Percentiles rank a stretch among this genome's conserved stretches.
Conservation (phyloP, 30 jellyfish, hydroid and myxozoan species). For the Cassiopea andromeda region DNA sequence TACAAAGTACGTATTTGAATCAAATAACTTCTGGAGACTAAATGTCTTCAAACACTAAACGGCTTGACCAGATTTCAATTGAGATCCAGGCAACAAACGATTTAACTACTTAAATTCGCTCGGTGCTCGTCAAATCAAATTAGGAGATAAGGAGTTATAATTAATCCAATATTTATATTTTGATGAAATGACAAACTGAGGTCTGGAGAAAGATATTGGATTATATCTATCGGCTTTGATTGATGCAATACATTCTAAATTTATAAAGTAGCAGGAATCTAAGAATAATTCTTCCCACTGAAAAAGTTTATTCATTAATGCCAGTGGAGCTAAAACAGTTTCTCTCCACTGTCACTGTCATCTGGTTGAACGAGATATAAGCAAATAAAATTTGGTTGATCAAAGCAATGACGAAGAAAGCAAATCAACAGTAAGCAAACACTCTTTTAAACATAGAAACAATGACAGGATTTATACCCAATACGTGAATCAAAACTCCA, state of each 20-base stretch:
- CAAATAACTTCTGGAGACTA: background rate
- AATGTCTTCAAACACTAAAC: background rate
- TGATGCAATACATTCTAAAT: background rate
- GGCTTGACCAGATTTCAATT: background rate
- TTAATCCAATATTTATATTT: background rate
- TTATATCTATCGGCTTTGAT: background rate
- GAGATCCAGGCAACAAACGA: slow-evolving; percentile 5
- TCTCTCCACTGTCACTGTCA: no score
- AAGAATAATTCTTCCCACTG: background rate
- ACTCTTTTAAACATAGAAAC: no score
- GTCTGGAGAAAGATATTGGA: background rate
- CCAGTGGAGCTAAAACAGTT: no score
- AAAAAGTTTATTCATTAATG: no score
- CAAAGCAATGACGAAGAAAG: no score
- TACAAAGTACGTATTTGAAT: background rate
- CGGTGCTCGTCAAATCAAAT: background rate
- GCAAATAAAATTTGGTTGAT: no score
- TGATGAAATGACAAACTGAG: slow-evolving; percentile 4
- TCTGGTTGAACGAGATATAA: no score
- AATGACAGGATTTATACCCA: no score
- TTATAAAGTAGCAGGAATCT: background rate
- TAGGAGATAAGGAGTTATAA: background rate
- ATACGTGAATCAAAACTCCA: no score
- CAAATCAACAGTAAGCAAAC: no score
- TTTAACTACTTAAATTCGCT: background rate